These are phyloP conservation scores for Anas capensis DNA, from an alignment of 2,797 vertebrate species.

Conservation along the genomic window DNA sequence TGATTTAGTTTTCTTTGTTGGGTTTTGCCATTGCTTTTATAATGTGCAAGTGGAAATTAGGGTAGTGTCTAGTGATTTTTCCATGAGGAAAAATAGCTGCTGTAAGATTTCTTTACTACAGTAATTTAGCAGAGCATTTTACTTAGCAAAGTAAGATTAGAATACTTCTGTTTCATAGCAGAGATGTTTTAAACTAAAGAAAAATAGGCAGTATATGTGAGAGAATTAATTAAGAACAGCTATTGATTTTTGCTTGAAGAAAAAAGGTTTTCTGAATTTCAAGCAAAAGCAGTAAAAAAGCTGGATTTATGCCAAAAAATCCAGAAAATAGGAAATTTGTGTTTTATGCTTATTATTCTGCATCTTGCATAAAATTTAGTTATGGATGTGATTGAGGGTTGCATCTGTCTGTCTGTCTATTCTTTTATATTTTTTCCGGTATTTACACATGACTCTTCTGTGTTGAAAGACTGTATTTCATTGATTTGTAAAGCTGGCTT, in stretches of 20 bases:
- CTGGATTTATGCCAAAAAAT: background rate
- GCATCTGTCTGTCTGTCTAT: background rate
- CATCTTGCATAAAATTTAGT: background rate
- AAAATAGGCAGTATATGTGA: background rate
- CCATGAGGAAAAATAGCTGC: background rate
- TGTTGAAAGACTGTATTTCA: background rate
- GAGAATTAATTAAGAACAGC: background rate
- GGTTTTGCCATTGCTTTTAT: background rate
- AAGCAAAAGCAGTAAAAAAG: background rate
- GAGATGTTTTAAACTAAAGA: background rate
- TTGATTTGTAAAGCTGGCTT: background rate
- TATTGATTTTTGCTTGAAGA: background rate
- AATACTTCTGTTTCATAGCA: background rate
- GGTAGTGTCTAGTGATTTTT: background rate
- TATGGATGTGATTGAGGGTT: background rate
- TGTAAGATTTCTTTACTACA: background rate
- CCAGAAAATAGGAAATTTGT: background rate
- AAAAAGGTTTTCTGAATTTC: background rate
- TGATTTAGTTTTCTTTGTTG: background rate
- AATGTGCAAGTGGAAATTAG: background rate
- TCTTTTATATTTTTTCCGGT: background rate
- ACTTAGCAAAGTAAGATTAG: background rate
- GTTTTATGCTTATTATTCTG: background rate
- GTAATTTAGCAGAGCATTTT: background rate
- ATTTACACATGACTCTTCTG: background rate